phyloP scores from a whole-genome alignment of 2,797 vertebrate genomes.

The Fistularia commersonii region DNA sequence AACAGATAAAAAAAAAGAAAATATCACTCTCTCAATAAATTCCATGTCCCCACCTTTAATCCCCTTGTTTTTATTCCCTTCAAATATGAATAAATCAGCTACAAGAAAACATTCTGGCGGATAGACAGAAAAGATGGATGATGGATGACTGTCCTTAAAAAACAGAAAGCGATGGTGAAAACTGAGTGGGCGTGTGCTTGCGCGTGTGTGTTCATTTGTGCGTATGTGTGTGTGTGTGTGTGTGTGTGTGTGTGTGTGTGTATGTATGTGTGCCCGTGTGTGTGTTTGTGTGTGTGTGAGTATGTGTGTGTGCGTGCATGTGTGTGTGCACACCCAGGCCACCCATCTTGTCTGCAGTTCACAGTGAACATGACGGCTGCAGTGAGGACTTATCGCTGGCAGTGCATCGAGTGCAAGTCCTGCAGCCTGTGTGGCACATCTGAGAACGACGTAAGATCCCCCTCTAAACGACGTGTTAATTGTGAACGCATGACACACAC shows the following conservation, averaged over 20 bases:
- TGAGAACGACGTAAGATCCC: conserved; percentile 87
- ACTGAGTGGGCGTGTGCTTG: conserved; percentile 30
- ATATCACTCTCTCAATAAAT: too few species aligned
- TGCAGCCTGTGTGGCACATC: conserved; percentile 95
- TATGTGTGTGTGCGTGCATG: conserved; percentile 27
- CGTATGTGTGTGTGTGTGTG: conserved; percentile 18
- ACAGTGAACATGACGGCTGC: conserved; percentile 95
- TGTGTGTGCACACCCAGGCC: conserved; percentile 76
- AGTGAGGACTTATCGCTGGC: conserved; percentile 93
- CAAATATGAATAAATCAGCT: conserved; percentile 5
- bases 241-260: conserved; percentile 23
- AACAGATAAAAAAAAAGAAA: too few species aligned
- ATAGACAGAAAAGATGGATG: conserved; percentile 16
- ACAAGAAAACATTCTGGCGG: conserved; percentile 10
- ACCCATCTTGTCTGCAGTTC: conserved; percentile 95
- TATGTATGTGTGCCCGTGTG: conserved; percentile 7
- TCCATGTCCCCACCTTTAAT: too few species aligned
- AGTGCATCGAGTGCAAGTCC: conserved; percentile 96
- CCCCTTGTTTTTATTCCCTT: too few species aligned
- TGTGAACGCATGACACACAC: conserved; percentile 26
- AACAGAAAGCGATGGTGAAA: conserved; percentile 42
- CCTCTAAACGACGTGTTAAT: conserved; percentile 33
- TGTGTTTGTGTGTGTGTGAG: conserved; percentile 23
- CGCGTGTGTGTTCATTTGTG: too few species aligned
- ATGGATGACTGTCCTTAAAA: conserved; percentile 32